Evolutionary conservation across 2,888 invertebrate genomes (phyloP), one percentile per base, ranked within the genome.

Genomic region (Ormyrus thymus): DNA sequence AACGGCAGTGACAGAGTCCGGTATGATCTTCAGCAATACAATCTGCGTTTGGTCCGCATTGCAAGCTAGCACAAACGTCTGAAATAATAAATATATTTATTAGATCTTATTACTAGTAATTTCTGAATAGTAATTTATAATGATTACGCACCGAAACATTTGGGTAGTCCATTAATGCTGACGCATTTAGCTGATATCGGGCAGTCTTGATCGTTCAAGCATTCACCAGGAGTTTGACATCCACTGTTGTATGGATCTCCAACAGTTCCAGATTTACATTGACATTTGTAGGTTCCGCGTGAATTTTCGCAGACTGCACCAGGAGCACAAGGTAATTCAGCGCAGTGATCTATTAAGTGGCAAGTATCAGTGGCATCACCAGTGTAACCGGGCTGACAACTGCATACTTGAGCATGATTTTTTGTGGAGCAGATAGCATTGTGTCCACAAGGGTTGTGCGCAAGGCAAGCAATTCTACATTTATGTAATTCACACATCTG

Each of bases 161-260:
- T 97, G 61, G 95, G 94, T 70, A 93, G 91, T 61, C 95, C 95
- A 85, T 94, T 94, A 5, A 93, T 91, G 82, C 93, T 92, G 29
- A 94, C 92, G 87, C 97, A 97, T 86, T 94, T 94, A 13, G 97
- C 97, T 80, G 94, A 93, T 53, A 92, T 88, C 6, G 97, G 97
- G 87, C 97, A 97, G 87, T 97, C 97, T 77, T 93, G 92, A 86
- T 97, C 94, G 61, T 92, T 92, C 82, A 93, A 91, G 88, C 97
- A 97, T 90, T 97, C 97, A 50, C 94, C 94, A n/a, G 96, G 94
- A 80, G 94, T 92, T 79, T 92, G 93, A 85, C 97, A 97, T 46
- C 97, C 97, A 86, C 95, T 95, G 83, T 94, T 94, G 86, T 96
- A 95, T 2, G 97, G 94, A 91, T 97, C 95, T 2, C 97, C 97